These are phyloP conservation scores for Gonatopus flavifemur DNA, from an alignment of 1,140 invertebrate species.

Conservation along the genomic window DNA sequence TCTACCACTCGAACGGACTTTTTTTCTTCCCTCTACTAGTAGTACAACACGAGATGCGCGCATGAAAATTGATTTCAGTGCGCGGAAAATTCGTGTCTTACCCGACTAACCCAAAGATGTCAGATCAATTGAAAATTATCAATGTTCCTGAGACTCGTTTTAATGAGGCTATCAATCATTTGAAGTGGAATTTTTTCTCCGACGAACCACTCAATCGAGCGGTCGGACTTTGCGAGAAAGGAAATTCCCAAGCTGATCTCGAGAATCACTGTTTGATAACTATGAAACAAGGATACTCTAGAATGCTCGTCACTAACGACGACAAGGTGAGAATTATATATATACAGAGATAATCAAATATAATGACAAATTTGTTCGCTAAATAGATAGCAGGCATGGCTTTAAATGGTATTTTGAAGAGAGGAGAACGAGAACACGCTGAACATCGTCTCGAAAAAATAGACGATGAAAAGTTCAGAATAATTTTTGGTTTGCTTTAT, in stretches of 20 bases:
- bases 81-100: constrained; percentile 32
- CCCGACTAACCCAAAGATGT: constrained; percentile 39
- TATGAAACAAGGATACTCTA: constrained; percentile 69
- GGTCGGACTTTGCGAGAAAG: constrained; percentile 68
- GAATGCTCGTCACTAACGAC: constrained; percentile 67
- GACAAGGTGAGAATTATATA: constrained; percentile 59
- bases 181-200: constrained; percentile 73
- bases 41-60: constrained; percentile 39
- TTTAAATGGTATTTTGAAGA: constrained; percentile 65
- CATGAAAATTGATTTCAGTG: constrained; percentile 31
- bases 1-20: constrained; percentile 32
- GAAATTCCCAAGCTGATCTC: constrained; percentile 69
- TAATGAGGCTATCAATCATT: constrained; percentile 67
- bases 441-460: constrained; percentile 61
- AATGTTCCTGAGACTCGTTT: constrained; percentile 59
- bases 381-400: constrained; percentile 68
- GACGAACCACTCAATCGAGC: constrained; percentile 79
- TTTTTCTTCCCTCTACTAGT: constrained; percentile 32
- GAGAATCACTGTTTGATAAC: constrained; percentile 72
- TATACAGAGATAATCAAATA: too few species aligned
- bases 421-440: constrained; percentile 62
- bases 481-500: constrained; percentile 68
- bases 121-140: constrained; percentile 33
- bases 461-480: constrained; percentile 65
- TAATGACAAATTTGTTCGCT: constrained; percentile 8